Base-by-base conservation (phyloP, 2,113 vertebrate genomes). In the Cephalophus harveyi region DNA sequence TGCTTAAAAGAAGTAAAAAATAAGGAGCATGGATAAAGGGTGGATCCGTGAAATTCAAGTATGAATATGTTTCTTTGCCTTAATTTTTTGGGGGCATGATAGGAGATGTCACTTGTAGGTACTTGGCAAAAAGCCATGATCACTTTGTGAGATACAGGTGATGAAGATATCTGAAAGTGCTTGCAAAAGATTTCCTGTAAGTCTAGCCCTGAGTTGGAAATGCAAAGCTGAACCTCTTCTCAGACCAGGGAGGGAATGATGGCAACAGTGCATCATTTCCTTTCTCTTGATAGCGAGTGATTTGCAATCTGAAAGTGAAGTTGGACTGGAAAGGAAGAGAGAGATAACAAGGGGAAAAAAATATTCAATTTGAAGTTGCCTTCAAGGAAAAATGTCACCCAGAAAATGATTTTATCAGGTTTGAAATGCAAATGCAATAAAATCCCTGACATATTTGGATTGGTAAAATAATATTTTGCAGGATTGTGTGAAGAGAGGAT, bases 351-450 rank as follows among this genome's bases (percentile, higher is more conserved):
- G 89, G 91, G 92, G 88, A 83, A 52, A 91, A 96, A 96, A 98
- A 98, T 98, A 98, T 98, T 98, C 98, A 98, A 98, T 99, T 98
- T 98, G 97, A 98, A 99, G 98, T 98, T 98, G 96, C 97, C 97
- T 98, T 98, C 95, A 98, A 98, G 97, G 98, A 97, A 98, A 98
- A 97, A 97, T 97, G 96, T 96, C 97, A 87, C 94, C 98, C 97
- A 0, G 95, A 97, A 98, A 98, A 98, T 98, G 98, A 96, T 98
- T 98, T 98, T 98, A 86, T 96, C 97, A 98, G 91, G 98, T 98
- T 97, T 97, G 97, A 98, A 99, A 98, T 98, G 97, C 97, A 98
- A 98, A 98, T 98, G 98, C 95, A 97, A 98, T 98, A 98, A 98
- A 98, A 98, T 98, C 98, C 97, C 97, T 97, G 97, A 98, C 97